Evolutionary conservation across 2,113 vertebrate genomes (phyloP), one percentile per base, ranked within the genome.

Genomic region (Ariopsis seemanni): DNA sequence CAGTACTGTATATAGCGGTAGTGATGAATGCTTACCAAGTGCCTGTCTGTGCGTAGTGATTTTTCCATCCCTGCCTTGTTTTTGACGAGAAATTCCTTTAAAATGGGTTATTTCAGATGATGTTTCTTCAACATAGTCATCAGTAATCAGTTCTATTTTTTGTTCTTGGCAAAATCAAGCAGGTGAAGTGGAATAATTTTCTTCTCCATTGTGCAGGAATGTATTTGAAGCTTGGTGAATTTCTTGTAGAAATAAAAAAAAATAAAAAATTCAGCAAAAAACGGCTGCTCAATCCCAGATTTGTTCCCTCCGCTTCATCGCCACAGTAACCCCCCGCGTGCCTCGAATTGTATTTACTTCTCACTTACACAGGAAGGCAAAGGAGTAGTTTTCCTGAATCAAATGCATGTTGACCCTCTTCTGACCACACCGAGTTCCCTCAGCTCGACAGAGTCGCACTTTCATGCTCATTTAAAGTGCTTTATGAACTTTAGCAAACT

Each of bases 381-480:
- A 22, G 27, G 60, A 60, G 7, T 60, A 11, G 27, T 81, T 81
- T 60, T 25, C 27, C 55, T 62, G 79, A 62, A 81, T 81, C 30
- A 9, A 58, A 60, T 62, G 34, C 57, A 79, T 57, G 25, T 9
- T 62, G 57, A 60, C 57, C 79, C 20, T 25, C 9, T 9, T 42
- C 57, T 48, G 79, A 62, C 79, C 79, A 48, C 79, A 48, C 57
- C 11, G 5, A 30, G 8, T 18, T 81, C 79, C 55, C 17, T 81
- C 27, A 60, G 57, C 58, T 62, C 20, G 3, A 27, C 58, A 8
- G 55, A 20, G 53, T 7, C 62, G 57, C 58, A 53, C 79, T 82
- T 82, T 82, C 6, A 42, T 30, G 12, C 79, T 62, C 27, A 62
- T 82, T 82, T 82, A 42, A 82, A 82, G 57, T 48, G 57, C 79